phyloP scores from a whole-genome alignment of 2,797 vertebrate species.

The Poecilia wingei region DNA sequence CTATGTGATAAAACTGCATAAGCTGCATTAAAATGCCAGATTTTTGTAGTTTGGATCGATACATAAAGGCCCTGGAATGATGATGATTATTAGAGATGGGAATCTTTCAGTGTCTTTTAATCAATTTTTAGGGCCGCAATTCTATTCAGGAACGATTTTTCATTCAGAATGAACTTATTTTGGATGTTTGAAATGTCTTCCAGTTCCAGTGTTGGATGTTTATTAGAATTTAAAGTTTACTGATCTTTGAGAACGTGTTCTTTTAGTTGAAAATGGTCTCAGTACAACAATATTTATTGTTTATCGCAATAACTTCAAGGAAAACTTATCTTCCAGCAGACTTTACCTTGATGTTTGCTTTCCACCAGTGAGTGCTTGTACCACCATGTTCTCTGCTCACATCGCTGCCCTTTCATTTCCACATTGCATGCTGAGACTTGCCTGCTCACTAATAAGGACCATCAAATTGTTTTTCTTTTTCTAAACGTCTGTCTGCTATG shows the following conservation, averaged over 20 bases:
- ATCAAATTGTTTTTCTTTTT: neutral
- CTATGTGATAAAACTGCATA: neutral
- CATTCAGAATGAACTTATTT: no score
- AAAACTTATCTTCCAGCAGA: no score
- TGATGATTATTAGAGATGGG: neutral
- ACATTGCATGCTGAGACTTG: conserved; percentile 42
- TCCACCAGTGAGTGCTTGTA: neutral
- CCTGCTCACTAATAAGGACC: neutral
- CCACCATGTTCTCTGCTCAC: neutral
- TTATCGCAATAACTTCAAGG: no score
- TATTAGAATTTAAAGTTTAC: no score
- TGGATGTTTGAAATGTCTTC: no score
- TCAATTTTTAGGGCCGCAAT: no score
- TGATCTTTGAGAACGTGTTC: no score
- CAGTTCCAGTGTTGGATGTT: no score
- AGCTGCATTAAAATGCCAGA: neutral
- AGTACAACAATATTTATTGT: no score
- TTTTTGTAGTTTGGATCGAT: neutral
- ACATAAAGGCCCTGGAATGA: neutral
- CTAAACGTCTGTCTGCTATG: neutral
- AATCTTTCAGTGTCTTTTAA: no score
- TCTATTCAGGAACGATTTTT: no score
- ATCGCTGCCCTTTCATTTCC: neutral
- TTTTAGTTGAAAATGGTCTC: no score
- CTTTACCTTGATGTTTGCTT: neutral